These are phyloP conservation scores for Pangasius djambal DNA, from an alignment of 2,797 vertebrate genomes.

Conservation along the genomic window DNA sequence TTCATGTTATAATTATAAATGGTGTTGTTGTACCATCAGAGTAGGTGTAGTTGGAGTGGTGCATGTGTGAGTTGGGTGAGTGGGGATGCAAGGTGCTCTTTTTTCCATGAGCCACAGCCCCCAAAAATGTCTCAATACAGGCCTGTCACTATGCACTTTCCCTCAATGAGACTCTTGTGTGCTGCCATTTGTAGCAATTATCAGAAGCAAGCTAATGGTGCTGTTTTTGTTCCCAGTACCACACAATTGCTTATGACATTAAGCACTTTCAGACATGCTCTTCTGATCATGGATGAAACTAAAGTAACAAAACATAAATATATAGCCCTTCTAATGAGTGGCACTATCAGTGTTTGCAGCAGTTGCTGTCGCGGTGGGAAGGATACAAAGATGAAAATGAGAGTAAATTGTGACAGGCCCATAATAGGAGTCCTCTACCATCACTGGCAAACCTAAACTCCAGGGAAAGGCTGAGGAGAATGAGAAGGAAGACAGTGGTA, in stretches of 20 bases:
- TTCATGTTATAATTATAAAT: neutral
- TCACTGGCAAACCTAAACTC: constrained; percentile 9
- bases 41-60: neutral
- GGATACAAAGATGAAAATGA: constrained; percentile 5
- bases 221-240: constrained; percentile 8
- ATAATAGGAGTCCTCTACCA: constrained; percentile 39
- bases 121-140: neutral
- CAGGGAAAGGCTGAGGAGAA: constrained; percentile 21
- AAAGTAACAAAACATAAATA: neutral
- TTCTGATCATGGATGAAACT: neutral
- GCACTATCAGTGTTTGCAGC: constrained; percentile 14
- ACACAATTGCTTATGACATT: constrained; percentile 6
- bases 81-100: neutral
- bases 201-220: constrained; percentile 15
- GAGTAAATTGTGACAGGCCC: constrained; percentile 11
- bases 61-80: constrained; percentile 3
- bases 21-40: neutral
- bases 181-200: constrained; percentile 31
- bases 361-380: neutral
- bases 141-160: constrained; percentile 18
- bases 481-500: constrained; percentile 6
- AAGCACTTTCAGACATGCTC: neutral
- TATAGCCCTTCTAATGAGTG: constrained; percentile 12
- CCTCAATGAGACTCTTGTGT: constrained; percentile 21
- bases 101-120: neutral